Conservation (phyloP, 2,113 vertebrate species). For the Reinhardtius hippoglossoides region DNA sequence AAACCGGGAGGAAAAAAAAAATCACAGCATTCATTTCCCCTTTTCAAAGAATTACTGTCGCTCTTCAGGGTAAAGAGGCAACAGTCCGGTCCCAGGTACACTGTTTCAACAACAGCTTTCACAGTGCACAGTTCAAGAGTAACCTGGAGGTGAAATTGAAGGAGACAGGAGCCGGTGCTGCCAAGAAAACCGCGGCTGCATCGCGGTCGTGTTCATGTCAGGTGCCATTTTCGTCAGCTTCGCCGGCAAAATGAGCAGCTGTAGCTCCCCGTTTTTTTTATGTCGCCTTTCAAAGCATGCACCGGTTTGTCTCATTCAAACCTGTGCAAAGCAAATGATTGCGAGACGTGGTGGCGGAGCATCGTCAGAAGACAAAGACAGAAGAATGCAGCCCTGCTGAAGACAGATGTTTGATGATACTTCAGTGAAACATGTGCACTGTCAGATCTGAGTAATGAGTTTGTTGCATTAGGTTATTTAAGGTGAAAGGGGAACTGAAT, state of each 20-base stretch:
- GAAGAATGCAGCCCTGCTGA: background rate
- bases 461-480: slow-evolving; percentile 25
- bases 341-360: background rate
- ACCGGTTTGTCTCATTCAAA: slow-evolving; percentile 6
- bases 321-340: background rate
- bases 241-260: slow-evolving; percentile 6
- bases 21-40: slow-evolving; percentile 29
- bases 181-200: slow-evolving; percentile 41
- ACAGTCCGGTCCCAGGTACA: slow-evolving; percentile 32
- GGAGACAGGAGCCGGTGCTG: slow-evolving; percentile 34
- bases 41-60: slow-evolving; percentile 40
- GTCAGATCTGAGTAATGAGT: slow-evolving; percentile 6
- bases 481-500: slow-evolving; percentile 44
- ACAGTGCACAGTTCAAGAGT: slow-evolving; percentile 22
- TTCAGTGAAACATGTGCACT: background rate
- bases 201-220: slow-evolving; percentile 42
- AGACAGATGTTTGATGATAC: background rate
- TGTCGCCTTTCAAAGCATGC: slow-evolving; percentile 23
- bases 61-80: slow-evolving; percentile 31
- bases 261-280: slow-evolving; percentile 8
- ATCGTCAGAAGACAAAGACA: background rate
- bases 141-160: slow-evolving; percentile 54
- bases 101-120: slow-evolving; percentile 34
- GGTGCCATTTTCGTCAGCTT: slow-evolving; percentile 32
- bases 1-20: slow-evolving; percentile 7